A percentile compares a stretch with the other conserved stretches of the same genome.
phyloP scores from a whole-genome alignment of 2,888 invertebrate genomes.

The Drosophila hamatofila region DNA sequence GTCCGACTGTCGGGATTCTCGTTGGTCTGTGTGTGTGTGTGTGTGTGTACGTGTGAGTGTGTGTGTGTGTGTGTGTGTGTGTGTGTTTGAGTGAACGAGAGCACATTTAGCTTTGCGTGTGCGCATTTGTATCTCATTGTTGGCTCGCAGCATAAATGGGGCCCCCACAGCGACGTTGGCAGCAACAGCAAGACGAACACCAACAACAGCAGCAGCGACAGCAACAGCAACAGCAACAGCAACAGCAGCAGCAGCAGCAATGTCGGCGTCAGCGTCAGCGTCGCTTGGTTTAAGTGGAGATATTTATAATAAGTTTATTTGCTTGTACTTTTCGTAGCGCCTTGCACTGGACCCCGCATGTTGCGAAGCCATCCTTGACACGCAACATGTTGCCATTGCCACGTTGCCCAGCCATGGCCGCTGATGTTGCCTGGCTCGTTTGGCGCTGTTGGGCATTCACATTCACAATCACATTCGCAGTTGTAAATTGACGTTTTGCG shows the following conservation, averaged over 20 bases:
- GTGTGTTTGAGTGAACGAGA: slow-evolving; percentile 61
- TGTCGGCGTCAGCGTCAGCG: slow-evolving; percentile 45
- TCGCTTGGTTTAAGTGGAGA: slow-evolving; percentile 74
- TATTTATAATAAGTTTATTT: slow-evolving; percentile 83
- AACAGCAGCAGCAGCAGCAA: slow-evolving; percentile 14
- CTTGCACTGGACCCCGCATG: slow-evolving; percentile 46
- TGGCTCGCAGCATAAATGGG: slow-evolving; percentile 66
- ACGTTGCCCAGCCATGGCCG: slow-evolving; percentile 62
- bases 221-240: slow-evolving; percentile 9
- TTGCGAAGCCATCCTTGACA: slow-evolving; percentile 60
- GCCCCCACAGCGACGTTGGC: slow-evolving; percentile 68
- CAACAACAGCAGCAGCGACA: slow-evolving; percentile 30
- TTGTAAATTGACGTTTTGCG: slow-evolving; percentile 83
- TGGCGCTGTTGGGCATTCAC: slow-evolving; percentile 72
- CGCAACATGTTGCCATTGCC: slow-evolving; percentile 74
- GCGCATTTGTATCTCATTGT: slow-evolving; percentile 75
- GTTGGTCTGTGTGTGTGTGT: background rate
- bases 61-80: slow-evolving; percentile 1
- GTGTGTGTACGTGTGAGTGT: background rate
- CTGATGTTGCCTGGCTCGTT: slow-evolving; percentile 75
- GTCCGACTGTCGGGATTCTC: slow-evolving; percentile 33
- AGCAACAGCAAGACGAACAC: slow-evolving; percentile 34
- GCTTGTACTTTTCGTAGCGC: slow-evolving; percentile 63
- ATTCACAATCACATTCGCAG: slow-evolving; percentile 82
- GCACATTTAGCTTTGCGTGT: slow-evolving; percentile 74